A percentile compares a stretch with the other conserved stretches of the same genome.
phyloP scores from a whole-genome alignment of 2,888 invertebrate species.

The Lithosia quadra region DNA sequence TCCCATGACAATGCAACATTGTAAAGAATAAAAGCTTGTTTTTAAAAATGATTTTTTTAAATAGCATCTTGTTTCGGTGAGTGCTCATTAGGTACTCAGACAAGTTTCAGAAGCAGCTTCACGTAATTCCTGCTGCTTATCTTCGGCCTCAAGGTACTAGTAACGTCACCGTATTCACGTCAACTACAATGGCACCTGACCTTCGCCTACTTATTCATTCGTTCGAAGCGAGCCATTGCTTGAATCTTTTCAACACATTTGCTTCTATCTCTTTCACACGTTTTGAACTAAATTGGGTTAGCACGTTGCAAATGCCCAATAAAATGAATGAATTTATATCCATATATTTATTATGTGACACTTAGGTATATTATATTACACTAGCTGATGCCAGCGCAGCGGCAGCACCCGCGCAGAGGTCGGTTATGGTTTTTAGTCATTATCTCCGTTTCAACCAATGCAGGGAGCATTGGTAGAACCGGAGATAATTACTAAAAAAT shows the following conservation, averaged over 20 bases:
- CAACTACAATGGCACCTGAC: conserved; percentile 80
- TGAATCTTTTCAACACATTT: conserved; percentile 78
- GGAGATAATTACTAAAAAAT: too few relatives aligned
- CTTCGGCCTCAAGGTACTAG: conserved; percentile 58
- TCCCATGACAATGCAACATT: too few relatives aligned
- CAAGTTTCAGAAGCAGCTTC: conserved; percentile 38
- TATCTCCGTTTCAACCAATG: too few relatives aligned
- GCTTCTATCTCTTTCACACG: conserved; percentile 58
- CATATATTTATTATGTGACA: background rate
- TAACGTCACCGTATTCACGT: conserved; percentile 74
- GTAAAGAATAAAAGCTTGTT: too few relatives aligned
- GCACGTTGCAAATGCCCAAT: background rate
- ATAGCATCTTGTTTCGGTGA: background rate
- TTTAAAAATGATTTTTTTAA: too few relatives aligned
- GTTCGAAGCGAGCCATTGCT: conserved; percentile 77
- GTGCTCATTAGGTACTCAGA: background rate
- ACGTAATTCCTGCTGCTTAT: conserved; percentile 61
- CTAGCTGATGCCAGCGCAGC: too few relatives aligned
- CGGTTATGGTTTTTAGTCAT: too few relatives aligned
- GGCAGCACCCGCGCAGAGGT: too few relatives aligned
- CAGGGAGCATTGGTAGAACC: too few relatives aligned
- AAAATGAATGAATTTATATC: too few relatives aligned
- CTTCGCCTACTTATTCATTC: conserved; percentile 84
- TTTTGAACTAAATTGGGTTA: conserved; percentile 28
- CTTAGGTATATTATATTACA: too few relatives aligned